Percentiles rank a stretch among this genome's conserved stretches.
Evolutionary conservation across 1,140 invertebrate species (phyloP).

Genomic region (Protaetia brevitarsis): DNA sequence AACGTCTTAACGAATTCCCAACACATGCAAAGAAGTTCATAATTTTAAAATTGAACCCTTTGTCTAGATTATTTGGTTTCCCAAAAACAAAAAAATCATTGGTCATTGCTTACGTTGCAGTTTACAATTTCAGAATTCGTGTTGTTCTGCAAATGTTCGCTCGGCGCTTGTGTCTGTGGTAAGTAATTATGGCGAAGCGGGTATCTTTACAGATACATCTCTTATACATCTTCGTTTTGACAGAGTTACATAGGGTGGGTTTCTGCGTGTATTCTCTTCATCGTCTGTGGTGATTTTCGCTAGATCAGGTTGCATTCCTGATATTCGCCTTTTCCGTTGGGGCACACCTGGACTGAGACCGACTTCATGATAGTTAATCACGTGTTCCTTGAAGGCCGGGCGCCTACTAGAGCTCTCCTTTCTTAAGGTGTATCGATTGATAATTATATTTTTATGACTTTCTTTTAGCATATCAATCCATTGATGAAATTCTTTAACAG

Average conservation of each 20-base stretch:
- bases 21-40: neutral
- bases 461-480: conserved; percentile 58
- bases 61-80: neutral
- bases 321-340: conserved; percentile 34
- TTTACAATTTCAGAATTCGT: neutral
- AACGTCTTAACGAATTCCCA: neutral
- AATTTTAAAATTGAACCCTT: neutral
- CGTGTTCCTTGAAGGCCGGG: conserved; percentile 55
- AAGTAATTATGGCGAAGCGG: neutral
- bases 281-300: neutral
- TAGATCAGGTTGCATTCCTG: neutral
- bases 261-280: neutral
- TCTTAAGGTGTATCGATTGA: conserved; percentile 57
- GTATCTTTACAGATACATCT: neutral
- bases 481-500: conserved; percentile 51
- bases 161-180: neutral
- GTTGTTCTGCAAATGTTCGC: neutral
- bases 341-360: conserved; percentile 43
- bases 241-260: no score
- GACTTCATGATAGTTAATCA: conserved; percentile 40
- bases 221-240: neutral
- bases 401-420: conserved; percentile 60
- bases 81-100: neutral
- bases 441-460: conserved; percentile 55
- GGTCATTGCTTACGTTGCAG: neutral